Base-by-base conservation (phyloP, 2,888 invertebrate genomes). In the Eupithecia inturbata region DNA sequence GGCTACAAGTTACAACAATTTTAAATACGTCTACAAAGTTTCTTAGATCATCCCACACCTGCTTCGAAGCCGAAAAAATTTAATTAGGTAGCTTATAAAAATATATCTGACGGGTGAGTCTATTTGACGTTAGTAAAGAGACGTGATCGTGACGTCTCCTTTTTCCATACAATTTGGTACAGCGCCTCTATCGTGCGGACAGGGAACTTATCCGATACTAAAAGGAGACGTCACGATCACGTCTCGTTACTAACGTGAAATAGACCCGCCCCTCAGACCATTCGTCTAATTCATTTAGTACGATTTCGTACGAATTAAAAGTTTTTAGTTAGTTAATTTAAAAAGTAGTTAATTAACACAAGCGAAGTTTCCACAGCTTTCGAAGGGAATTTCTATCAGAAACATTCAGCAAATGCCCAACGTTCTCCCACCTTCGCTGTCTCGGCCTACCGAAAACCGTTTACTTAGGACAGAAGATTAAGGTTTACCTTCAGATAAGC, bases 401-500 rank as follows among this genome's bases (percentile, higher is more conserved):
- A 49, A 9, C n/a, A 49, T 49, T 49, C 49, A 53, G 49, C 10
- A 22, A 7, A n/a, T 53, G n/a, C n/a, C 45, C 2, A 7, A n/a
- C 9, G 45, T 9, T 45, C n/a, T 45, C 16, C n/a, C n/a, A 19
- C 19, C 41, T 19, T n/a, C 9, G n/a, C n/a, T 49, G n/a, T 5
- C 9, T n/a, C 3, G n/a, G 49, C 9, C 45, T 45, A 1, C 19
- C 49, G 10, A 22, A 22, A 53, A 22, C 49, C 16, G n/a, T 49
- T 49, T n/a, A 10, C 49, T n/a, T 10, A 26, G 1, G 49, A 10
- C 10, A 22, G 4, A 53, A 12, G 12, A 12, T 6, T 19, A 6
- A 6, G 5, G 31, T 7, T 81, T 76, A 91, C 92, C 79, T 87
- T 90, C 49, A 84, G 85, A 79, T 89, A 85, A 9, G 82, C 81